Base-by-base conservation (phyloP, 2,113 vertebrate genomes). In the Hyla sarda region DNA sequence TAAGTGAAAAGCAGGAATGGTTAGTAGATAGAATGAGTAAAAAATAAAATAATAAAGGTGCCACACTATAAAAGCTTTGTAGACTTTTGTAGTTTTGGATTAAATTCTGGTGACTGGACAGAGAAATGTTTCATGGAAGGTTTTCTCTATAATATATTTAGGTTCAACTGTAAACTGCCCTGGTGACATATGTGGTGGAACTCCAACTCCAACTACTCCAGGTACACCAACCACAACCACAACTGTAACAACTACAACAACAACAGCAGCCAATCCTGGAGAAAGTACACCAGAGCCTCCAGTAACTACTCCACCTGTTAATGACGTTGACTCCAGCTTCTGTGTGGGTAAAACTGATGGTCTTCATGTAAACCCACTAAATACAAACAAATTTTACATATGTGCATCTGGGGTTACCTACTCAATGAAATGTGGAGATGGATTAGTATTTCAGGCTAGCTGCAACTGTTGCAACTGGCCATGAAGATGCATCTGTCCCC, bases 401-500 rank as follows among this genome's bases (percentile, higher is more conserved):
- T 96, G 96, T 84, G 93, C 82, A 69, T 52, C 56, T 21, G 94
- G 92, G 71, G 89, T 83, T 62, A 95, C 94, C 7, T 95, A 92
- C 88, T 83, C 92, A 45, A 89, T 92, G 10, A 79, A 4, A n/a
- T 95, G 95, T 90, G 91, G 93, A 84, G 73, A 93, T 0, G 95
- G 93, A 19, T 92, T 96, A 74, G 88, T 95, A 83, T 96, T 88
- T 85, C 58, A 87, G 16, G 91, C 93, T n/a, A 87, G 72, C 80
- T 95, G 95, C 91, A 94, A 91, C 79, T 96, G 95, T 87, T 95
- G 94, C 82, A 77, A 93, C 88, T 95, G 90, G 89, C 52, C 76
- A 12, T 79, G 75, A 73, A 45, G 8, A 78, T 56, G 5, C 16
- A 50, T 3, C 13, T 30, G 21, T 30, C 21, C 10, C 21, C 5